Base-by-base conservation (phyloP, 2,113 vertebrate genomes). In the Nycticebus coucang region DNA sequence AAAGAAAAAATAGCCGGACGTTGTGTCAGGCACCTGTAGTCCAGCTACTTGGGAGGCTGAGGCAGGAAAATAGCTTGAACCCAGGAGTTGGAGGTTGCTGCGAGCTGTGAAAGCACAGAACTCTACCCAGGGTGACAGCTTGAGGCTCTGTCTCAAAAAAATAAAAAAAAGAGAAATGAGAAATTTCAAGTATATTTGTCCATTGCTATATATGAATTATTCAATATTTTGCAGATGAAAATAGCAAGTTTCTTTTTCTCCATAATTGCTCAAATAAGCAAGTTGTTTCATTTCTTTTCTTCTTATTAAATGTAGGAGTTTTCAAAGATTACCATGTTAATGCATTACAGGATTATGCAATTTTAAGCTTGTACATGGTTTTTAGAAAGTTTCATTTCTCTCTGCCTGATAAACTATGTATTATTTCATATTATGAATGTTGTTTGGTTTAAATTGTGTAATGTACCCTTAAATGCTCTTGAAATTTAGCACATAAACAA, bases 321-420 rank as follows among this genome's bases (percentile, higher is more conserved):
- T 93, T 82, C 89, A 87, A 69, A 86, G 30, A 77, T 57, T 72
- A 24, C 14, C 11, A 53, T 50, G 81, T 82, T 37, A 66, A 22
- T 82, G 30, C 90, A 33, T 92, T 82, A 71, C 68, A n/a, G 45
- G 59, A 89, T 8, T 2, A 57, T 81, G 26, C 55, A 81, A 62
- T 75, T 85, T 71, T 45, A 82, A 92, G 45, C 18, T 82, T 94
- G 9, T 75, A 41, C 59, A 28, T 64, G 19, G 7, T 77, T 89
- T 97, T 89, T 81, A n/a, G 55, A 60, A 82, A 77, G 37, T 57
- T 79, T 94, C 69, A 94, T 60, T 83, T 92, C 71, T 90, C 45
- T 84, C 18, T 69, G n/a, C 18, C 64, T 93, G 35, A 53, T 80
- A 91, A 93, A 91, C 78, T 80, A 79, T 83, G 30, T 71, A 62